A percentile compares a stretch with the other conserved stretches of the same genome.
Conservation (phyloP, 2,797 vertebrate genomes). For the Emydoidea blandingii region DNA sequence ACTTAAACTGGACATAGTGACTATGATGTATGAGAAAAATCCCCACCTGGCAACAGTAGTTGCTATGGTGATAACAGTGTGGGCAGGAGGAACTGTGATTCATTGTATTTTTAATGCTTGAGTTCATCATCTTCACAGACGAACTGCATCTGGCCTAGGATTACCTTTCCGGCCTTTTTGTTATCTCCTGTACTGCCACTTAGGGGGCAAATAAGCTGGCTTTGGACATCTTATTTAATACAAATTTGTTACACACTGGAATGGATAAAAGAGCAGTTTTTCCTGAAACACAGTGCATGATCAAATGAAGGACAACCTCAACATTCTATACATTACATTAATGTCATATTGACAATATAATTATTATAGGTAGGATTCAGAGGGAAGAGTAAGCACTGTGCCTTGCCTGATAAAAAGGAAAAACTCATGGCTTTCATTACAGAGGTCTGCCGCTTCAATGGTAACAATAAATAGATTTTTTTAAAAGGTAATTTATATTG, state of each 20-base stretch:
- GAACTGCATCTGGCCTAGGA: slow-evolving; percentile 30
- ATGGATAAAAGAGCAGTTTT: slow-evolving; percentile 33
- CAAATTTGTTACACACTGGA: slow-evolving; percentile 31
- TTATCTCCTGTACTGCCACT: background rate
- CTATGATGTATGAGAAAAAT: slow-evolving; percentile 49
- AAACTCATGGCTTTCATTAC: background rate
- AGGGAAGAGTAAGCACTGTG: background rate
- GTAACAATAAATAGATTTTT: background rate
- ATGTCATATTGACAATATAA: background rate
- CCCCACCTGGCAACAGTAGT: slow-evolving; percentile 42
- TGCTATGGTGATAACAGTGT: slow-evolving; percentile 43
- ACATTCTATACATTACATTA: slow-evolving; percentile 30
- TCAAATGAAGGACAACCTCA: background rate
- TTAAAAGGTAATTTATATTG: background rate
- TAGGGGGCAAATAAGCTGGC: slow-evolving; percentile 1
- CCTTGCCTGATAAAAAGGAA: background rate
- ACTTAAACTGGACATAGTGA: slow-evolving; percentile 36
- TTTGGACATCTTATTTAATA: slow-evolving; percentile 14
- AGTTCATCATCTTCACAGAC: slow-evolving; percentile 36
- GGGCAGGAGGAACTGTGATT: slow-evolving; percentile 39
- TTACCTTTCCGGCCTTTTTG: slow-evolving; percentile 5
- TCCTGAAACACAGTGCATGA: background rate
- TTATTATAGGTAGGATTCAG: slow-evolving; percentile 22
- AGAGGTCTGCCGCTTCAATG: accelerated
- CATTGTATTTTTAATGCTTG: slow-evolving; percentile 53